Percentiles rank a stretch among this genome's conserved stretches.
These are phyloP conservation scores for Coregonus sp. DNA, from an alignment of 2,797 vertebrate genomes.

Conservation along the genomic window DNA sequence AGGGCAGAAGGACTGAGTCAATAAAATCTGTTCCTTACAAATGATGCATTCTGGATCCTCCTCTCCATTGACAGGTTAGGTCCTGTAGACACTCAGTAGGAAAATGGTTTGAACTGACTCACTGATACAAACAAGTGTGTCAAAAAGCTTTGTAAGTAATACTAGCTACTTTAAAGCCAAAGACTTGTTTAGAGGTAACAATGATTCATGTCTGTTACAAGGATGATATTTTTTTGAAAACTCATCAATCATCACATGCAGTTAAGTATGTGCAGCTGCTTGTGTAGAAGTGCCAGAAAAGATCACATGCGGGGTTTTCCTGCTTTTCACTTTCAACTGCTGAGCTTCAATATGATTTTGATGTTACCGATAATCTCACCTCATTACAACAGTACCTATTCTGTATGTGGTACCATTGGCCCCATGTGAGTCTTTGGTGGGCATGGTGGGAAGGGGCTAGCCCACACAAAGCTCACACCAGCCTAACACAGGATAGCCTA, in stretches of 20 bases:
- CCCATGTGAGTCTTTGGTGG: too few species aligned
- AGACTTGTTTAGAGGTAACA: background rate
- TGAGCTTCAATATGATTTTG: background rate
- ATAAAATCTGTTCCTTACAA: constrained; percentile 65
- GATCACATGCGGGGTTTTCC: background rate
- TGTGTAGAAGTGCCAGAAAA: background rate
- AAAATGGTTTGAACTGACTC: constrained; percentile 12
- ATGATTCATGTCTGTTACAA: background rate
- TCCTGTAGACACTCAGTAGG: constrained; percentile 39
- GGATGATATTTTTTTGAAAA: background rate
- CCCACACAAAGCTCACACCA: too few species aligned
- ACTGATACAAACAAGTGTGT: background rate
- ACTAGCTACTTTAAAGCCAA: background rate
- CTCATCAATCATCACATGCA: background rate
- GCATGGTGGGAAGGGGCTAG: too few species aligned
- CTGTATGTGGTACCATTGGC: background rate
- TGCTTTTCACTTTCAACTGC: background rate
- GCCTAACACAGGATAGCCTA: too few species aligned
- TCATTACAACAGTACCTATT: background rate
- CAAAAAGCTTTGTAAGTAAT: background rate
- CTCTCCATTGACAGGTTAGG: constrained; percentile 42
- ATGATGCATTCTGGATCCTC: constrained; percentile 47
- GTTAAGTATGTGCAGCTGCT: constrained; percentile 1
- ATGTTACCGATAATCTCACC: background rate
- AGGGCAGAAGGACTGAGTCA: constrained; percentile 69